phyloP scores from a whole-genome alignment of 2,113 vertebrate species.

The Rhabdomys dilectus region DNA sequence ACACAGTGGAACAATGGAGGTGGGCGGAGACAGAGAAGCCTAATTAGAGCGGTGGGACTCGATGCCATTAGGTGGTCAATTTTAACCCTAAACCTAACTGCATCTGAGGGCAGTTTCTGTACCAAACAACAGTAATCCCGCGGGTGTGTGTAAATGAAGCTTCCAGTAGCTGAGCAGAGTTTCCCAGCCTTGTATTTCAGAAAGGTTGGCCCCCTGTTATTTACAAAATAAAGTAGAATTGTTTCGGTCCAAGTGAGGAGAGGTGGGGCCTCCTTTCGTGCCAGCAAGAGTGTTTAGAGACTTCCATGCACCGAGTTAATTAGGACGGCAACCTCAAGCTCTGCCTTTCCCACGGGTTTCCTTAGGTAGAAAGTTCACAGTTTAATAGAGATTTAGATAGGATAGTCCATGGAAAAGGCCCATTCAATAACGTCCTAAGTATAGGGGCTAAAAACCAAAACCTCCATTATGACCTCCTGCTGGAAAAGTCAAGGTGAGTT shows the following conservation, averaged over 20 bases:
- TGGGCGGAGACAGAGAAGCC: not conserved
- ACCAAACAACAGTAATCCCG: conserved; percentile 5
- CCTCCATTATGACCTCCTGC: conserved; percentile 35
- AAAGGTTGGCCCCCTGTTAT: conserved; percentile 45
- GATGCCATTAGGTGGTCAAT: not conserved
- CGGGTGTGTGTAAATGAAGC: conserved; percentile 23
- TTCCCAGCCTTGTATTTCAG: conserved; percentile 27
- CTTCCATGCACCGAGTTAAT: not conserved
- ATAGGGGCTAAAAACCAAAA: not conserved
- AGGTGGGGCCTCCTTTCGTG: not conserved
- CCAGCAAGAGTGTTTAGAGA: conserved; percentile 15
- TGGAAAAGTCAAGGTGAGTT: conserved; percentile 36
- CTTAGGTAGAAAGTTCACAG: conserved; percentile 18
- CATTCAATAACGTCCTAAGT: conserved; percentile 42
- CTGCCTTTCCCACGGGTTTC: not conserved
- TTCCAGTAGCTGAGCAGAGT: not conserved
- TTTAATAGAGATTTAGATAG: conserved; percentile 42
- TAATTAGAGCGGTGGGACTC: rapidly evolving
- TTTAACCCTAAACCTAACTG: not conserved
- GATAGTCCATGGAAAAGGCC: conserved; percentile 33
- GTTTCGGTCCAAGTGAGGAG: not conserved
- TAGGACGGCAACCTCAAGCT: not conserved
- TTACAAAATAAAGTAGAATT: conserved; percentile 61
- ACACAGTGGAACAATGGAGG: not conserved
- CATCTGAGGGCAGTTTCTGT: not conserved